Conservation (phyloP, 2,888 invertebrate species). For the Phragmatobia fuliginosa region DNA sequence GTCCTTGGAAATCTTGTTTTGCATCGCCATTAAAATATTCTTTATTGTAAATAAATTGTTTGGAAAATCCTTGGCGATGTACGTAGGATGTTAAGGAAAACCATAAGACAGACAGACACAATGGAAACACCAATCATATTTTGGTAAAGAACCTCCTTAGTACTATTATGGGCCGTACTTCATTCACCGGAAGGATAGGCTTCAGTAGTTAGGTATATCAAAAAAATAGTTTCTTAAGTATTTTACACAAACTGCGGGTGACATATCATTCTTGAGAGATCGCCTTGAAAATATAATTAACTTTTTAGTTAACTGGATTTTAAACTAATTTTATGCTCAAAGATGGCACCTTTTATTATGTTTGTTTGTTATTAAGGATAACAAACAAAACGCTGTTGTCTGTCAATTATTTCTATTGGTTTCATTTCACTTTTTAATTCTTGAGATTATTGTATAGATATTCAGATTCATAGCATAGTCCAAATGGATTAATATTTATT, state of each 20-base stretch:
- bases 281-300: neutral
- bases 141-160: neutral
- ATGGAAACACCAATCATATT: constrained; percentile 5
- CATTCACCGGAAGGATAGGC: neutral
- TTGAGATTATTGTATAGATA: neutral
- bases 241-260: neutral
- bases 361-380: no score
- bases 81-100: neutral
- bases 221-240: neutral
- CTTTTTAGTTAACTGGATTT: neutral
- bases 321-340: neutral
- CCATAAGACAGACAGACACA: neutral
- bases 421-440: neutral
- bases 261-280: neutral
- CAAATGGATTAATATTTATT: neutral
- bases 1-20: neutral
- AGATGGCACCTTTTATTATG: no score
- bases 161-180: neutral
- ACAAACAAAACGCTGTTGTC: neutral
- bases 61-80: neutral
- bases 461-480: neutral
- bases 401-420: no score
- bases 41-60: neutral
- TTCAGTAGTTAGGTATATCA: neutral
- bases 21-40: neutral